Evolutionary conservation across 2,113 vertebrate species (phyloP).

Genomic region (Heloderma charlesbogerti): DNA sequence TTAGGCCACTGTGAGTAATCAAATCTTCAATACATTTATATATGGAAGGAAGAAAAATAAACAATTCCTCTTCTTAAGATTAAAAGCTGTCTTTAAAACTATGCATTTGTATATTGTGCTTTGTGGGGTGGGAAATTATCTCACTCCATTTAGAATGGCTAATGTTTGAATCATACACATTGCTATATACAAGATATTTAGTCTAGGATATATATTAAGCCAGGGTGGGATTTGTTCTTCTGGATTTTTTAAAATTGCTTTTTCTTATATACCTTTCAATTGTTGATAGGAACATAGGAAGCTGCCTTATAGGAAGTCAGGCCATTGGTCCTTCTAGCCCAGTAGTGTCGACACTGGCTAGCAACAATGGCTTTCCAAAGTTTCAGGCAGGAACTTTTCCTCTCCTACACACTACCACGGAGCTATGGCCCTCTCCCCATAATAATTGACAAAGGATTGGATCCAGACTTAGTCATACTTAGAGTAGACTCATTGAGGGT

Average conservation of each 20-base stretch:
- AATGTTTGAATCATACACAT: slow-evolving; percentile 62
- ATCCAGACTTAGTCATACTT: neutral
- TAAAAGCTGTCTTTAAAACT: slow-evolving; percentile 72
- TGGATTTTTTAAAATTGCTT: neutral
- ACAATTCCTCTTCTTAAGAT: slow-evolving; percentile 67
- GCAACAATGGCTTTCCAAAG: no score
- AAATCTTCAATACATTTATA: slow-evolving; percentile 73
- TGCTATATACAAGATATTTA: slow-evolving; percentile 11
- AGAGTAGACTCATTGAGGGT: neutral
- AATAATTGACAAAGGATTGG: neutral
- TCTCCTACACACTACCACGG: no score
- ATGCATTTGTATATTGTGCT: slow-evolving; percentile 76
- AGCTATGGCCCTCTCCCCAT: no score
- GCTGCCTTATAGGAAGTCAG: neutral
- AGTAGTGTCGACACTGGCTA: no score
- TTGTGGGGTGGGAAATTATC: slow-evolving; percentile 69
- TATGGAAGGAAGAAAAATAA: slow-evolving; percentile 78
- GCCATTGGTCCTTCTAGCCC: no score
- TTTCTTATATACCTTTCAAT: neutral
- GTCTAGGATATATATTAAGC: neutral
- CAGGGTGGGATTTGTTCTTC: neutral
- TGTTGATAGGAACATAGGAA: neutral
- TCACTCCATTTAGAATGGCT: slow-evolving; percentile 69
- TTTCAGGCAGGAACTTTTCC: no score
- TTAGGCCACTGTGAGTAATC: slow-evolving; percentile 69